A percentile compares a stretch with the other conserved stretches of the same genome.
Evolutionary conservation across 2,113 vertebrate genomes (phyloP).

Genomic region (Dasyornis broadbenti): DNA sequence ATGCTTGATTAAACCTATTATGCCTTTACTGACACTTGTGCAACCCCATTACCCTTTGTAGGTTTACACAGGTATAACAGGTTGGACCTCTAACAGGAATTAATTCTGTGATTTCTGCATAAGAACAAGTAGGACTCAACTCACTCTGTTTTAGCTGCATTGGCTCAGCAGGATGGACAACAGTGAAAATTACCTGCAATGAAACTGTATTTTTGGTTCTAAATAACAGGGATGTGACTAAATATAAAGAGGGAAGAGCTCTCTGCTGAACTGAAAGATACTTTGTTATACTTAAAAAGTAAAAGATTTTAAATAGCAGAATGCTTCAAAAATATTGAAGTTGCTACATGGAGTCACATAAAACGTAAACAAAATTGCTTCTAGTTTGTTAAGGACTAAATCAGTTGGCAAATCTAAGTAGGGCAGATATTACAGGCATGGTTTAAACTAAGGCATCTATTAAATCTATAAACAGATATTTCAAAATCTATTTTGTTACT

Average conservation of each 20-base stretch:
- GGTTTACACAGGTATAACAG: slow-evolving; percentile 56
- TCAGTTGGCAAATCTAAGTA: neutral
- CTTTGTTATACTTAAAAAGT: neutral
- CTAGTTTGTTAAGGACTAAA: neutral
- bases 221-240: neutral
- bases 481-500: neutral
- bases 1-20: slow-evolving; percentile 60
- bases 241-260: neutral
- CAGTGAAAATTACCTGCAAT: neutral
- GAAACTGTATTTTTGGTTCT: neutral
- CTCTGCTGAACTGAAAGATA: neutral
- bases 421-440: neutral
- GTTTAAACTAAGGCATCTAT: neutral
- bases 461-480: neutral
- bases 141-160: neutral
- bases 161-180: neutral
- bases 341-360: neutral
- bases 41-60: slow-evolving; percentile 47
- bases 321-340: neutral
- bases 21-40: slow-evolving; percentile 46
- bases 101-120: slow-evolving; percentile 29
- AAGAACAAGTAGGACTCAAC: neutral
- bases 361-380: neutral
- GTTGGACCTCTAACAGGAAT: slow-evolving; percentile 45
- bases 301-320: neutral